Evolutionary conservation across 1,140 invertebrate genomes (phyloP).

Genomic region (Drosophila elegans): DNA sequence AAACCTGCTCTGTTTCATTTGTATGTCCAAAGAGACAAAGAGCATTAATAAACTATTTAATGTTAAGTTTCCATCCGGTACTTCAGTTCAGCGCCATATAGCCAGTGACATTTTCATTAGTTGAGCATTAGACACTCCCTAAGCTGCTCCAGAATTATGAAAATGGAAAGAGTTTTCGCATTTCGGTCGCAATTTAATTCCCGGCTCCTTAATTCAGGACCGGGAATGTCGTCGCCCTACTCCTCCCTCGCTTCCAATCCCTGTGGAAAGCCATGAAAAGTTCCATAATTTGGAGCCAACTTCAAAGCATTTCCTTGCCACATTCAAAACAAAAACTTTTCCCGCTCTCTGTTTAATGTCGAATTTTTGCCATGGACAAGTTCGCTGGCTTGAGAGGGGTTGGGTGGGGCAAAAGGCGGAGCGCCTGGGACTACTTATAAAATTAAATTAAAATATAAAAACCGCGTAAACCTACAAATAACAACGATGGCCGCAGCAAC

Average conservation of each 20-base stretch:
- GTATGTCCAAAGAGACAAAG: neutral
- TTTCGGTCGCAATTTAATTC: conserved; percentile 38
- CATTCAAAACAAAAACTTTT: conserved; percentile 61
- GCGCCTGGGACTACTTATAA: conserved; percentile 63
- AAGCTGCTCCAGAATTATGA: conserved; percentile 8
- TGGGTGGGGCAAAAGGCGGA: too few species aligned
- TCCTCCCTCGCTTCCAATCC: neutral
- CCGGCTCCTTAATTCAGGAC: neutral
- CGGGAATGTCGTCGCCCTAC: neutral
- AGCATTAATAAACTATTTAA: conserved; percentile 1
- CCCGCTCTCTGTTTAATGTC: conserved; percentile 65
- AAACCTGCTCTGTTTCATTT: too few species aligned
- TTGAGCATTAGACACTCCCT: conserved; percentile 7
- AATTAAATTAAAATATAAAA: conserved; percentile 84
- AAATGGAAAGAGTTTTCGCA: conserved; percentile 32
- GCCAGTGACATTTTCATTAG: conserved; percentile 13
- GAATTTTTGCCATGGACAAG: conserved; percentile 71
- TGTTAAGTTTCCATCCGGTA: neutral
- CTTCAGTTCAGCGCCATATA: conserved; percentile 16
- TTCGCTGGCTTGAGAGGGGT: conserved; percentile 14
- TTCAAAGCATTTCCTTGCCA: conserved; percentile 68
- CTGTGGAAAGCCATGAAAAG: conserved; percentile 42
- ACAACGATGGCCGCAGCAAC: conserved; percentile 48
- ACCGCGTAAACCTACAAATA: conserved; percentile 77
- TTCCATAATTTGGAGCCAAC: conserved; percentile 58